Conservation (phyloP, 2,888 invertebrate species). For the Drosophila recens region DNA sequence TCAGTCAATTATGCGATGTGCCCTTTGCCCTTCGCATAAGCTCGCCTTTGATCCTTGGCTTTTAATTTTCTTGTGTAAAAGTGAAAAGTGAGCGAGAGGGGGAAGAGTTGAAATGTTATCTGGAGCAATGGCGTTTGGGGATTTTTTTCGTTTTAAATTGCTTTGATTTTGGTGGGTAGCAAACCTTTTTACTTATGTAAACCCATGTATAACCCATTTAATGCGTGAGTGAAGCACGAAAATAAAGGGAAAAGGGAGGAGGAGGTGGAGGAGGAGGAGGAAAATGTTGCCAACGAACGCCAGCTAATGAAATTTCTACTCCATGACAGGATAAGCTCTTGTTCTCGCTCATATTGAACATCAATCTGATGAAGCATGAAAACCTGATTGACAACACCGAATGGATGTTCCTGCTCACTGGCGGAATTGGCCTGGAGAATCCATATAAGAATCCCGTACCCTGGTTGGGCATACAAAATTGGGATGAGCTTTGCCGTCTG, state of each 20-base stretch:
- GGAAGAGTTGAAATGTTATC: slow-evolving; percentile 40
- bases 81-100: slow-evolving; percentile 11
- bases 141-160: slow-evolving; percentile 22
- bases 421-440: slow-evolving; percentile 93
- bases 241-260: background rate
- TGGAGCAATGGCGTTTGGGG: slow-evolving; percentile 24
- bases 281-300: background rate
- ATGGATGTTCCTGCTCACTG: slow-evolving; percentile 95
- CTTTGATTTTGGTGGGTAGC: slow-evolving; percentile 53
- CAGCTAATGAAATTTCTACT: slow-evolving; percentile 54
- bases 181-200: slow-evolving; percentile 46
- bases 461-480: slow-evolving; percentile 90
- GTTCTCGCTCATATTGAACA: slow-evolving; percentile 91
- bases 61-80: slow-evolving; percentile 61
- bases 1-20: slow-evolving; percentile 70
- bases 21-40: slow-evolving; percentile 19
- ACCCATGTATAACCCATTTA: slow-evolving; percentile 53
- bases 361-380: slow-evolving; percentile 89
- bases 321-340: slow-evolving; percentile 92
- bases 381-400: slow-evolving; percentile 88
- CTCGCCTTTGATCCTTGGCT: slow-evolving; percentile 61
- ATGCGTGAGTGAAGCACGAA: slow-evolving; percentile 45
- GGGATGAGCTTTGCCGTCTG: slow-evolving; percentile 91
- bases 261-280: background rate
- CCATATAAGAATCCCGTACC: slow-evolving; percentile 89